These are phyloP conservation scores for Archaeoteleia sp. DNA, from an alignment of 2,888 invertebrate species.

Conservation along the genomic window DNA sequence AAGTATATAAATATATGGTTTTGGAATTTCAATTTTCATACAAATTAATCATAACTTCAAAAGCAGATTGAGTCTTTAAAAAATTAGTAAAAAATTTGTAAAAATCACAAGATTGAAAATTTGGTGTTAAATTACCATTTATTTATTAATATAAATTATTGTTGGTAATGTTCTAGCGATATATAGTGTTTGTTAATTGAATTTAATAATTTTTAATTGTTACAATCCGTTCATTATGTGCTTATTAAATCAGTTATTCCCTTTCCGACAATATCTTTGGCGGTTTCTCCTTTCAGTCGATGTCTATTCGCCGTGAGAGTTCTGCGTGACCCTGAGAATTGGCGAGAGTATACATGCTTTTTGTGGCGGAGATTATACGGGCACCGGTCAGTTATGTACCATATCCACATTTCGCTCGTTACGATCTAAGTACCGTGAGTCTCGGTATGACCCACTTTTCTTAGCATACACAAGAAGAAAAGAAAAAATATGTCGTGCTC, in stretches of 20 bases:
- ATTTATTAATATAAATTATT: too few relatives aligned
- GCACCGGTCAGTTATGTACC: slow-evolving; percentile 48
- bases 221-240: too few relatives aligned
- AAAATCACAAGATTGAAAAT: too few relatives aligned
- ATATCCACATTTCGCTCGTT: slow-evolving; percentile 50
- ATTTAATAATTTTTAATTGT: too few relatives aligned
- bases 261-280: slow-evolving; percentile 36
- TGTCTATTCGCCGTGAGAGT: slow-evolving; percentile 44
- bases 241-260: slow-evolving; percentile 41
- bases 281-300: slow-evolving; percentile 47
- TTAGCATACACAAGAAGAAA: slow-evolving; percentile 12
- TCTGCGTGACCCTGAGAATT: slow-evolving; percentile 49
- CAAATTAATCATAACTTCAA: too few relatives aligned
- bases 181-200: too few relatives aligned
- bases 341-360: slow-evolving; percentile 44
- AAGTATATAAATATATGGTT: too few relatives aligned
- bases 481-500: background rate
- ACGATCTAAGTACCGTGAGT: slow-evolving; percentile 46
- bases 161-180: too few relatives aligned
- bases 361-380: slow-evolving; percentile 48
- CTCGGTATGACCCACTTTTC: slow-evolving; percentile 44
- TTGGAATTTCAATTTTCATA: too few relatives aligned
- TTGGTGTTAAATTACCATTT: too few relatives aligned
- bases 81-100: too few relatives aligned
- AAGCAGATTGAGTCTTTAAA: too few relatives aligned